Percentiles rank a stretch among this genome's conserved stretches.
These are phyloP conservation scores for Tretioscincus oriximinensis DNA, from an alignment of 2,113 vertebrate genomes.

Conservation along the genomic window DNA sequence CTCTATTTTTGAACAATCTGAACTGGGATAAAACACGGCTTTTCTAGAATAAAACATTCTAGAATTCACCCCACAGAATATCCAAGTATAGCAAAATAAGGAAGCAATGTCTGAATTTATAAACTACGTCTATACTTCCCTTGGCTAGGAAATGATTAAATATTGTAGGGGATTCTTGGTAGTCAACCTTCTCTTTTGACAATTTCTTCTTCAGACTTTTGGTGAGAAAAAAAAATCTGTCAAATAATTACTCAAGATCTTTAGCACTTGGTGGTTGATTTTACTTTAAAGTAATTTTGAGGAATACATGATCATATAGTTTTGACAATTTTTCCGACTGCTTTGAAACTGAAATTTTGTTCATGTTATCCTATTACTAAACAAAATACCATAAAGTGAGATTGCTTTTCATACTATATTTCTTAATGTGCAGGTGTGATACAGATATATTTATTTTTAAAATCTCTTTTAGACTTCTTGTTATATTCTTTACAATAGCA, in stretches of 20 bases:
- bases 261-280: background rate
- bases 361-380: background rate
- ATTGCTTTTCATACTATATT: background rate
- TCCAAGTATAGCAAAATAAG: too few species aligned
- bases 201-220: background rate
- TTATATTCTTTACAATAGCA: background rate
- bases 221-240: background rate
- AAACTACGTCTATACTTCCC: too few species aligned
- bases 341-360: too few species aligned
- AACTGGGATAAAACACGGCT: too few species aligned
- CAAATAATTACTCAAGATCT: too few species aligned
- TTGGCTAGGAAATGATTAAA: too few species aligned
- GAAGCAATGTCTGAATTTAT: too few species aligned
- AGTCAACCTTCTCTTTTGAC: background rate
- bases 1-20: background rate
- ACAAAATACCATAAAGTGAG: background rate
- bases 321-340: too few species aligned
- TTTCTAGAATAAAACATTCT: too few species aligned
- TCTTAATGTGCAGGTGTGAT: background rate
- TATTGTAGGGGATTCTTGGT: background rate
- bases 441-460: constrained; percentile 5
- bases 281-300: background rate
- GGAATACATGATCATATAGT: too few species aligned
- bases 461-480: background rate
- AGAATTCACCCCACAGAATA: too few species aligned